These are phyloP conservation scores for Troilus luridus DNA, from an alignment of 2,888 invertebrate species.

Conservation along the genomic window DNA sequence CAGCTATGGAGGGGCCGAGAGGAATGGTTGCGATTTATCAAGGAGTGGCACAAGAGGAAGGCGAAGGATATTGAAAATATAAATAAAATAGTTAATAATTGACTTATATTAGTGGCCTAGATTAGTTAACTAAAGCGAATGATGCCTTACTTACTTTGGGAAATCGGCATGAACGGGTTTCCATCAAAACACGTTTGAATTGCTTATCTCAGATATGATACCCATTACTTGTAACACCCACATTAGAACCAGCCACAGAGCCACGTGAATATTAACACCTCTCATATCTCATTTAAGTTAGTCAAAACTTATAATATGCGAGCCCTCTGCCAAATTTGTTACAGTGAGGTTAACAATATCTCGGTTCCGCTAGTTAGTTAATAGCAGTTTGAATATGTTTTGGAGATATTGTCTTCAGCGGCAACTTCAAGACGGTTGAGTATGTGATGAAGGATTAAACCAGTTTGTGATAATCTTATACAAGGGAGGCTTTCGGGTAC, in stretches of 20 bases:
- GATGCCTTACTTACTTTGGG: too few relatives aligned
- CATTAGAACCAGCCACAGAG: background rate
- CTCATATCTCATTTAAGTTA: conserved; percentile 36
- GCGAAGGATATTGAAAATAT: too few relatives aligned
- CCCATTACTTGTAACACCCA: background rate
- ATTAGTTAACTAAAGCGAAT: too few relatives aligned
- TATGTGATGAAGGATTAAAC: conserved; percentile 31
- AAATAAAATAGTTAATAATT: too few relatives aligned
- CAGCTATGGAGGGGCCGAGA: too few relatives aligned
- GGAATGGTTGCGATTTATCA: too few relatives aligned
- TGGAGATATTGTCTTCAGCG: conserved; percentile 36
- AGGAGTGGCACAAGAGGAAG: too few relatives aligned
- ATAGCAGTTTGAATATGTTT: conserved; percentile 34
- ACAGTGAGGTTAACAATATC: conserved; percentile 13
- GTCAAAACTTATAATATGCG: conserved; percentile 19
- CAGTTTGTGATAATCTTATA: conserved; percentile 43
- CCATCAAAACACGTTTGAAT: background rate
- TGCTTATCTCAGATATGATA: background rate
- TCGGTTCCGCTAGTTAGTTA: background rate
- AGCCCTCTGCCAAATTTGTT: background rate
- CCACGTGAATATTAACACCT: conserved; percentile 5
- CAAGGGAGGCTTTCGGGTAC: conserved; percentile 3
- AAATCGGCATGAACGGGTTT: too few relatives aligned
- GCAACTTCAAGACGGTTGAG: conserved; percentile 36
- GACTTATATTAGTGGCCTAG: too few relatives aligned